Conservation (phyloP, 2,113 vertebrate genomes). For the Paedocypris sp. region DNA sequence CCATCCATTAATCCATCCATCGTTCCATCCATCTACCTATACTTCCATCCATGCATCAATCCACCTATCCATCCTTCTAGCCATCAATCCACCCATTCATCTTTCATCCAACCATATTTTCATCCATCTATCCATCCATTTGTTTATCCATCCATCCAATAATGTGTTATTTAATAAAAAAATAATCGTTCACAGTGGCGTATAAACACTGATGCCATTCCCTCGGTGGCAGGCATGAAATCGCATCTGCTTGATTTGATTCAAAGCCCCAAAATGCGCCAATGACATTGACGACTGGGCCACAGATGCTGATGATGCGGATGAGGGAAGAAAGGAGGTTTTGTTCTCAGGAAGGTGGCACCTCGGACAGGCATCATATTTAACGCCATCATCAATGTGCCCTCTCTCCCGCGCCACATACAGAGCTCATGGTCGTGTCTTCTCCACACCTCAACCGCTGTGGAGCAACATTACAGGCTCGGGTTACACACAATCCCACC, state of each 20-base stretch:
- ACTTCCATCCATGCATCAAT: too few relatives aligned
- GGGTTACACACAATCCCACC: constrained; percentile 21
- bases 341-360: constrained; percentile 35
- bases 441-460: constrained; percentile 33
- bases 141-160: too few relatives aligned
- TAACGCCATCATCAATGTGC: constrained; percentile 29
- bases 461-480: constrained; percentile 31
- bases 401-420: constrained; percentile 20
- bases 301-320: constrained; percentile 22
- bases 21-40: too few relatives aligned
- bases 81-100: too few relatives aligned
- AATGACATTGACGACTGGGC: constrained; percentile 23
- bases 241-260: not conserved
- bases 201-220: too few relatives aligned
- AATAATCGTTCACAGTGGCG: too few relatives aligned
- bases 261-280: not conserved
- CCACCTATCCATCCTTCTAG: too few relatives aligned
- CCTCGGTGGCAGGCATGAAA: not conserved
- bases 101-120: too few relatives aligned
- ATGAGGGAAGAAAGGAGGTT: constrained; percentile 27
- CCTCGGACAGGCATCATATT: constrained; percentile 31
- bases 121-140: too few relatives aligned
- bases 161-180: not conserved
- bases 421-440: constrained; percentile 23
- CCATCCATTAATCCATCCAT: too few relatives aligned